These are phyloP conservation scores for Halcyon senegalensis DNA, from an alignment of 2,113 vertebrate species.

Conservation along the genomic window DNA sequence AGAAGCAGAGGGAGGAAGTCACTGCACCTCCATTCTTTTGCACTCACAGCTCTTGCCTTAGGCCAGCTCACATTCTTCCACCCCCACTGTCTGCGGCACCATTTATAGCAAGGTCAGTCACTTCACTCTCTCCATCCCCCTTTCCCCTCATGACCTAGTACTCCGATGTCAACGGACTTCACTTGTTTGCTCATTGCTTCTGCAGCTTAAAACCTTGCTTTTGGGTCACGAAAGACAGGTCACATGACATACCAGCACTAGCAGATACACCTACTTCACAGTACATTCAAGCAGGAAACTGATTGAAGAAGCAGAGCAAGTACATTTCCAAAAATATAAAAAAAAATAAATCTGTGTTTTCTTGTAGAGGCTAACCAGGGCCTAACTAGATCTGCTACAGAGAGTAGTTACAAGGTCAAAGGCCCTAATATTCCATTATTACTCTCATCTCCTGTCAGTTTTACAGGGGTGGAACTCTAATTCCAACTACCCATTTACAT, in stretches of 20 bases:
- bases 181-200: slow-evolving; percentile 41
- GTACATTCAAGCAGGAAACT: neutral
- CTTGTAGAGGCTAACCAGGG: neutral
- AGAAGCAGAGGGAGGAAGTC: neutral
- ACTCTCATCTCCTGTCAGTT: neutral
- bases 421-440: neutral
- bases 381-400: neutral
- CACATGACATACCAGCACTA: neutral
- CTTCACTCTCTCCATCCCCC: slow-evolving; percentile 16
- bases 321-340: neutral
- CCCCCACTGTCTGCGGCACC: neutral
- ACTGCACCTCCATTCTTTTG: neutral
- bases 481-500: neutral
- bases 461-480: neutral
- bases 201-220: neutral
- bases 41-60: neutral
- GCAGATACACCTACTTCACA: neutral
- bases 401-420: neutral
- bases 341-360: neutral
- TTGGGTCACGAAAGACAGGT: neutral
- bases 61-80: neutral
- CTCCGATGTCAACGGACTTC: neutral
- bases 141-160: slow-evolving; percentile 33
- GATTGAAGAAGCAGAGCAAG: neutral
- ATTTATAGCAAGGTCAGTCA: neutral